These are phyloP conservation scores for Panagrolaimus sp. DNA, from an alignment of 1,140 invertebrate species.

Conservation along the genomic window DNA sequence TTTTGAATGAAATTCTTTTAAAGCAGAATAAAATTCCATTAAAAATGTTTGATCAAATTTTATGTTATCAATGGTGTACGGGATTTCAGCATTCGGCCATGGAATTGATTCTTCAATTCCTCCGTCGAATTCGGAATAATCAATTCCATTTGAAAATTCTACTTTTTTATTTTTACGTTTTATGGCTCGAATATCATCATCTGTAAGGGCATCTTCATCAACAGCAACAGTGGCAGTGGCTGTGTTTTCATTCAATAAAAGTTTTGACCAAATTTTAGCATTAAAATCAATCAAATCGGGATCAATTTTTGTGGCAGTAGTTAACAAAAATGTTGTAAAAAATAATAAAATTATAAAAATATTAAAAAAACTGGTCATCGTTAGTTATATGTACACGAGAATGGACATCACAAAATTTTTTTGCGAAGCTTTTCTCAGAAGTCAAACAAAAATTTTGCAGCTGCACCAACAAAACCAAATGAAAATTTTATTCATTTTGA, in stretches of 20 bases:
- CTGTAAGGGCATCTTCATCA: neutral
- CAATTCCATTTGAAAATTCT: neutral
- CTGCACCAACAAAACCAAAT: no score
- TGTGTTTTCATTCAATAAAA: neutral
- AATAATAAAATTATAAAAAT: no score
- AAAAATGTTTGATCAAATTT: constrained; percentile 8
- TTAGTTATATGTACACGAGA: neutral
- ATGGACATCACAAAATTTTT: no score
- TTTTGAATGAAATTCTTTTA: constrained; percentile 24
- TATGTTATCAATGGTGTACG: neutral
- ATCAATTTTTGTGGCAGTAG: neutral
- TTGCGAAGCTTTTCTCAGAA: no score
- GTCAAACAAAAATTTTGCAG: no score
- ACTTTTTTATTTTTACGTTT: no score
- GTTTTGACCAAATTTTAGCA: neutral
- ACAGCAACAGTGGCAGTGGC: neutral
- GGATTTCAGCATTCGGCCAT: neutral
- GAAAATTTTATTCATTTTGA: no score
- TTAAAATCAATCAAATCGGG: neutral
- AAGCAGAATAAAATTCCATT: constrained; percentile 11
- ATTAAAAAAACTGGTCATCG: neutral
- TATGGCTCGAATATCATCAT: constrained; percentile 1
- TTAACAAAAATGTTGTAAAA: no score
- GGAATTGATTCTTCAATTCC: neutral
- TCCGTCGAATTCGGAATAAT: neutral